Base-by-base conservation (phyloP, 2,113 vertebrate species). In the Myrmecobius fasciatus region DNA sequence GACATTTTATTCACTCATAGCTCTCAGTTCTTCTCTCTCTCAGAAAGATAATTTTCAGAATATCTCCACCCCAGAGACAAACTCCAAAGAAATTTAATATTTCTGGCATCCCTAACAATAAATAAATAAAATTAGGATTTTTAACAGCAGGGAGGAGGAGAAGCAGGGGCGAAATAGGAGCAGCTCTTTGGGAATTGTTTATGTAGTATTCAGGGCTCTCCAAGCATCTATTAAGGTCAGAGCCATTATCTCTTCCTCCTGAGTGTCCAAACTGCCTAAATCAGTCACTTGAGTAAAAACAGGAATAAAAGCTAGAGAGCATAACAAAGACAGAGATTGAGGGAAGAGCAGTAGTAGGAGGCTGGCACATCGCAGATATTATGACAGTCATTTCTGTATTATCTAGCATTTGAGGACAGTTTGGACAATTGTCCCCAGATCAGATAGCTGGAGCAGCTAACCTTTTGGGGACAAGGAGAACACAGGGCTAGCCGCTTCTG, bases 331-430 rank as follows among this genome's bases (percentile, higher is more conserved):
- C 83, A 47, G 36, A 94, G 49, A 96, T 91, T 75, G 53, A 60
- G 96, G 53, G 90, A 94, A 75, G 60, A 93, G 54, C 88, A 3
- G 83, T 92, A 97, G n/a, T 56, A 53, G 46, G 53, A 49, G 51
- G 90, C 20, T 52, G 3, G 7, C 67, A 83, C 56, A 89, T 83
- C 46, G 2, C 54, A 91, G 90, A 1, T 93, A 53, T 92, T 91
- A 96, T 92, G 96, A 93, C 17, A 67, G 91, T 96, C 92, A 83
- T 92, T 96, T 96, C 92, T 96, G 46, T 92, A 60, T 96, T 94
- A 88, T 54, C 90, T 95, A 93, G 25, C 90, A 92, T 91, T 48
- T 91, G 56, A 94, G 49, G 75, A 6, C 25, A 94, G 53, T 94
- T 95, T 94, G 89, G 90, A 95, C 89, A 95, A 9, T 91, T 91